Percentiles rank a stretch among this genome's conserved stretches.
Conservation (phyloP, 2,797 vertebrate genomes). For the Parauchenoglanis punctatus region DNA sequence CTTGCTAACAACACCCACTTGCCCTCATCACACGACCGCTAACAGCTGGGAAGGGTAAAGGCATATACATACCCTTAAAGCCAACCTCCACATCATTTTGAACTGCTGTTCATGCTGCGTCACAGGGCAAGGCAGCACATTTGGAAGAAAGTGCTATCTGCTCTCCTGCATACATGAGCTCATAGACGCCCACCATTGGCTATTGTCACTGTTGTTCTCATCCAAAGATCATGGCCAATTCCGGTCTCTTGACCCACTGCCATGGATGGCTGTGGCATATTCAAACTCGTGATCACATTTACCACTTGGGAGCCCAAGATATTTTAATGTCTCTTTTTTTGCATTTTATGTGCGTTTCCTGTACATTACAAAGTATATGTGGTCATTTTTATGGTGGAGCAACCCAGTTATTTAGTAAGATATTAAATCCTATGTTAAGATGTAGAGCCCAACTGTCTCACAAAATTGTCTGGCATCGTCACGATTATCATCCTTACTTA, state of each 20-base stretch:
- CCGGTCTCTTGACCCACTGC: not conserved
- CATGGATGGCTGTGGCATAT: not conserved
- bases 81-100: not conserved
- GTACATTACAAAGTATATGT: not conserved
- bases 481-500: no score
- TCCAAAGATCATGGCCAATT: not conserved
- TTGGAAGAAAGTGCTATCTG: not conserved
- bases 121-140: not conserved
- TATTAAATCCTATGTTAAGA: not conserved
- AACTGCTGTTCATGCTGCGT: not conserved
- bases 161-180: no score
- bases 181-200: not conserved
- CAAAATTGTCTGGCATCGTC: no score
- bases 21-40: not conserved
- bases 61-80: not conserved
- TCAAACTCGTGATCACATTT: not conserved
- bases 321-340: not conserved
- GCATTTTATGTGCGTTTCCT: not conserved
- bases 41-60: not conserved
- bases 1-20: no score
- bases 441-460: no score
- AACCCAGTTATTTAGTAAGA: not conserved
- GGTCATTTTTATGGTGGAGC: not conserved
- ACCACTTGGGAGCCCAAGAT: not conserved
- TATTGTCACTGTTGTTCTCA: not conserved